These are phyloP conservation scores for Acanthopagrus latus DNA, from an alignment of 2,797 vertebrate species.

Conservation along the genomic window DNA sequence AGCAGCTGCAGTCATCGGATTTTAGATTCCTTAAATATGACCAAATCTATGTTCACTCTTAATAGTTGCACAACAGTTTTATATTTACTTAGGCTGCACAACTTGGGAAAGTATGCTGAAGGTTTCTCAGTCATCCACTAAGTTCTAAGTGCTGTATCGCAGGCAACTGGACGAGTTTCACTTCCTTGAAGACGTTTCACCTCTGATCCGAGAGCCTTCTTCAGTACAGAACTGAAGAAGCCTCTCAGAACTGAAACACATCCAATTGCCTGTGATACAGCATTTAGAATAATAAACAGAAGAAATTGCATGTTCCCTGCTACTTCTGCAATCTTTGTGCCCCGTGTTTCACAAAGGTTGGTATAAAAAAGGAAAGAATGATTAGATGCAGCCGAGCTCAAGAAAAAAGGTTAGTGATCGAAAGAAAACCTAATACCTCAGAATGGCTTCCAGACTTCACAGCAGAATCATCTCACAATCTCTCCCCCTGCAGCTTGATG, in stretches of 20 bases:
- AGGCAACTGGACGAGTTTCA: no score
- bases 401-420: neutral
- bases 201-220: no score
- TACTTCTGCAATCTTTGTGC: neutral
- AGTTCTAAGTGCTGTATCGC: no score
- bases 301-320: neutral
- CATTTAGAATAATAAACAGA: no score
- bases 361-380: neutral
- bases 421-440: neutral
- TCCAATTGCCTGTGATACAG: no score
- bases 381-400: neutral
- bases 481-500: neutral
- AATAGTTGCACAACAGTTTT: neutral
- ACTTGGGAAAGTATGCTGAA: neutral
- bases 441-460: neutral
- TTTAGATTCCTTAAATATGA: neutral
- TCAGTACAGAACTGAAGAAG: no score
- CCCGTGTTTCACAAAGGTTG: neutral
- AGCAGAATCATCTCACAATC: constrained; percentile 20
- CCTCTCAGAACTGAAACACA: no score
- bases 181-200: no score
- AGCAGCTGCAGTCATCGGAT: no score
- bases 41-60: neutral
- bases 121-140: no score
- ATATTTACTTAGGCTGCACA: neutral